phyloP scores from a whole-genome alignment of 2,113 vertebrate species.

The Nothobranchius furzeri region DNA sequence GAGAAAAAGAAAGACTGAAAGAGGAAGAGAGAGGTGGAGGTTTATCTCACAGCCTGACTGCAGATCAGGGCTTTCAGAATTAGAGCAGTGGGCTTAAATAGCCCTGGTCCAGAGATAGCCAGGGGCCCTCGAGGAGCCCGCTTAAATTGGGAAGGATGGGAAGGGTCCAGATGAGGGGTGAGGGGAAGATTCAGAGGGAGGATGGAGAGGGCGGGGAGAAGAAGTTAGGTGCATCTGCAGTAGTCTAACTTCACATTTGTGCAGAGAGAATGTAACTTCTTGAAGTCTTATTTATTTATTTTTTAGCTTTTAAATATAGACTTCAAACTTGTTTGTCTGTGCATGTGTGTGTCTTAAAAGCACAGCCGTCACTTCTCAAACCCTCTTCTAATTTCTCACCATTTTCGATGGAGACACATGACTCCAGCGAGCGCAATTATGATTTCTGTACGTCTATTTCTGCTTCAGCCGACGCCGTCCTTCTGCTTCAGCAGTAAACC shows the following conservation, averaged over 20 bases:
- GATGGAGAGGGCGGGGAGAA: not conserved
- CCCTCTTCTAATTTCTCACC: slow-evolving; percentile 17
- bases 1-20: slow-evolving; percentile 46
- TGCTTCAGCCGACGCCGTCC: slow-evolving; percentile 45
- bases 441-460: slow-evolving; percentile 61
- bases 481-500: slow-evolving; percentile 54
- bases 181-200: slow-evolving; percentile 25
- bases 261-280: not conserved
- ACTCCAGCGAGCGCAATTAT: slow-evolving; percentile 40
- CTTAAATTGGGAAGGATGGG: slow-evolving; percentile 56
- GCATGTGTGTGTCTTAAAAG: not conserved
- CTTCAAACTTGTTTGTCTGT: slow-evolving; percentile 2
- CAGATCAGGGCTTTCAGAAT: slow-evolving; percentile 75
- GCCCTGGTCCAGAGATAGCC: slow-evolving; percentile 75
- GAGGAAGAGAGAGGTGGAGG: slow-evolving; percentile 61
- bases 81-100: slow-evolving; percentile 80
- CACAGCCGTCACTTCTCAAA: not conserved
- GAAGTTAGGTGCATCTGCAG: not conserved
- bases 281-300: slow-evolving; percentile 10
- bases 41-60: slow-evolving; percentile 69
- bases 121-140: slow-evolving; percentile 65
- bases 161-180: slow-evolving; percentile 19
- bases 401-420: slow-evolving; percentile 34
- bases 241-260: too few species aligned
- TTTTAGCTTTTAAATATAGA: not conserved